phyloP scores from a whole-genome alignment of 2,113 vertebrate species.

The Camelus dromedarius region DNA sequence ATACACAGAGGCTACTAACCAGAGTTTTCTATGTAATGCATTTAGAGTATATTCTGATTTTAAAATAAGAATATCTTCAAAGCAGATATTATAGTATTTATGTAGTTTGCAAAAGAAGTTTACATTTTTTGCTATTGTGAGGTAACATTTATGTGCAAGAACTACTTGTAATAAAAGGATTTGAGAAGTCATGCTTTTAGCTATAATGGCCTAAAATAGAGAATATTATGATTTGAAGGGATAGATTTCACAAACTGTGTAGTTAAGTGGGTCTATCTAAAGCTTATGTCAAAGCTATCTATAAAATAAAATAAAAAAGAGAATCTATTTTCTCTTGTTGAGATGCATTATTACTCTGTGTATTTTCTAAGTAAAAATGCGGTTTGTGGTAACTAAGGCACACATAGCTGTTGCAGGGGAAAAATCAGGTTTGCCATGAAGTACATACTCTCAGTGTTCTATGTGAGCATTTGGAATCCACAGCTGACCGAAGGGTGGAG shows the following conservation, averaged over 20 bases:
- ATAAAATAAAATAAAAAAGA: constrained; percentile 82
- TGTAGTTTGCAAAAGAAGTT: constrained; percentile 79
- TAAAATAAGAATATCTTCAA: constrained; percentile 70
- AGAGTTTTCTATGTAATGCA: constrained; percentile 66
- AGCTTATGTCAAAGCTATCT: constrained; percentile 78
- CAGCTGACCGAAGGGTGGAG: constrained; percentile 72
- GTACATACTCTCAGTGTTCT: constrained; percentile 49
- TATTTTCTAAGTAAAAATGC: constrained; percentile 69
- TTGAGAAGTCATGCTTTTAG: constrained; percentile 80
- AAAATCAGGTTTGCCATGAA: constrained; percentile 65
- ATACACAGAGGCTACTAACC: constrained; percentile 18
- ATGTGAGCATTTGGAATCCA: constrained; percentile 60
- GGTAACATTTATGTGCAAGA: constrained; percentile 83
- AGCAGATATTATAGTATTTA: constrained; percentile 76
- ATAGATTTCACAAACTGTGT: constrained; percentile 62
- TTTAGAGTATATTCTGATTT: constrained; percentile 47
- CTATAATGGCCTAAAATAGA: constrained; percentile 64
- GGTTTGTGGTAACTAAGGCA: constrained; percentile 39
- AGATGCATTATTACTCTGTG: constrained; percentile 66
- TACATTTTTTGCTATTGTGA: constrained; percentile 78
- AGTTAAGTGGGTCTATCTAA: constrained; percentile 66
- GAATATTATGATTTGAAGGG: constrained; percentile 58
- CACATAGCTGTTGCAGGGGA: constrained; percentile 53
- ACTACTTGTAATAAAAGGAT: constrained; percentile 83
- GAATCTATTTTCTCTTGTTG: constrained; percentile 60